Evolutionary conservation across 1,140 invertebrate species (phyloP).

Genomic region (Cydia fagiglandana): DNA sequence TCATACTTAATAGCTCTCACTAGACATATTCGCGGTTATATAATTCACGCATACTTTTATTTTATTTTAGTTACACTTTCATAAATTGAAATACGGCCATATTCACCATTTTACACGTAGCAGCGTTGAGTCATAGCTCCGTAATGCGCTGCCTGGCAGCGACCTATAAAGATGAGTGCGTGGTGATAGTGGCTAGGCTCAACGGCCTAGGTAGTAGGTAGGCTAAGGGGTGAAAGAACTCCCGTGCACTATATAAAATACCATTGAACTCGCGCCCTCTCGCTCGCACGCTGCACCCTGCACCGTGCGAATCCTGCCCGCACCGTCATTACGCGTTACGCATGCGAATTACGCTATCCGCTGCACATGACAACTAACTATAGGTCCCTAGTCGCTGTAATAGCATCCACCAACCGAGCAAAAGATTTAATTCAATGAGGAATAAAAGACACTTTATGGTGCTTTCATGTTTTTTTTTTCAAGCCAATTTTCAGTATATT

Average conservation of each 20-base stretch:
- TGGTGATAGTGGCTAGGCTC: conserved; percentile 73
- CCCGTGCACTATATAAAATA: conserved; percentile 80
- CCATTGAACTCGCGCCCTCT: conserved; percentile 76
- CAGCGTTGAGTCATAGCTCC: background rate
- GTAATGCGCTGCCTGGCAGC: conserved; percentile 43
- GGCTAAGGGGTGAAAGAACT: conserved; percentile 80
- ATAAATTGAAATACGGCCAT: background rate
- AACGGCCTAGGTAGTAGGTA: conserved; percentile 76
- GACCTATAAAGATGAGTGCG: conserved; percentile 76
- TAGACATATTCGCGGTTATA: background rate
- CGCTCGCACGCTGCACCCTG: conserved; percentile 64
- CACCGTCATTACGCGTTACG: conserved; percentile 66
- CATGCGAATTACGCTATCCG: conserved; percentile 70
- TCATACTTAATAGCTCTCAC: conserved; percentile 2
- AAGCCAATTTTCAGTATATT: background rate
- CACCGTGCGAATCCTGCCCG: conserved; percentile 74
- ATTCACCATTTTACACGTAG: background rate
- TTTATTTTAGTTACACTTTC: background rate
- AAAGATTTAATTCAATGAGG: background rate
- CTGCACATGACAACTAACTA: conserved; percentile 26
- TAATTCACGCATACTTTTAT: background rate
- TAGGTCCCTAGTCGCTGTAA: background rate
- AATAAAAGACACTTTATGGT: background rate
- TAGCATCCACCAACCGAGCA: background rate
- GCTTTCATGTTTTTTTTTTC: background rate